These are phyloP conservation scores for Formica exsecta DNA, from an alignment of 1,140 invertebrate genomes.

Conservation along the genomic window DNA sequence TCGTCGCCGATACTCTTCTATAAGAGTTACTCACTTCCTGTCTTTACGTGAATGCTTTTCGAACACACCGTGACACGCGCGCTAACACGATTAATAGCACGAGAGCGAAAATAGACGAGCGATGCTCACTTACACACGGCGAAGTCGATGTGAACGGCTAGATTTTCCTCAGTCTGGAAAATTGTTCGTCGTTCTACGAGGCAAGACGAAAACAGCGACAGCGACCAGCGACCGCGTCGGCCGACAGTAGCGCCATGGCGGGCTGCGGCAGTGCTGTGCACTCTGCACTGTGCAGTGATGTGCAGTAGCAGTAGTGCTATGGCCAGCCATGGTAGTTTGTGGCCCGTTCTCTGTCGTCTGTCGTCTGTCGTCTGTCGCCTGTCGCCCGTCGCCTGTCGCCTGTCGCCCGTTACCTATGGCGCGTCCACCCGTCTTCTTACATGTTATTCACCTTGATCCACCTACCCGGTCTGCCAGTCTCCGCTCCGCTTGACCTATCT, in stretches of 20 bases:
- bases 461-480: not conserved
- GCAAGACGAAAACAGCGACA: conserved; percentile 81
- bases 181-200: conserved; percentile 71
- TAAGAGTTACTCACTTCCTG: conserved; percentile 78
- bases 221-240: conserved; percentile 77
- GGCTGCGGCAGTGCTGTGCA: conserved; percentile 50
- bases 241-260: conserved; percentile 78
- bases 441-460: not conserved
- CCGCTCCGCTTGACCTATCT: too few species aligned
- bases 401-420: not conserved
- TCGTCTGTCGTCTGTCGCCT: too few species aligned
- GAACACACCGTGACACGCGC: conserved; percentile 72
- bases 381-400: too few species aligned
- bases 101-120: conserved; percentile 11
- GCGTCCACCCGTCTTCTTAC: not conserved
- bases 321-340: too few species aligned
- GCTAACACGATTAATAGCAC: conserved; percentile 40
- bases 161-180: conserved; percentile 66
- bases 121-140: conserved; percentile 71
- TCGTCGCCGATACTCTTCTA: conserved; percentile 77
- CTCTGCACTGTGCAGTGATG: not conserved
- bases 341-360: too few species aligned
- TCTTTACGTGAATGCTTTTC: conserved; percentile 76
- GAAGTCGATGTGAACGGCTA: conserved; percentile 64
- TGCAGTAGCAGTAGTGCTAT: too few species aligned